phyloP scores from a whole-genome alignment of 2,797 vertebrate genomes.

The Mormyrops attenuatus region DNA sequence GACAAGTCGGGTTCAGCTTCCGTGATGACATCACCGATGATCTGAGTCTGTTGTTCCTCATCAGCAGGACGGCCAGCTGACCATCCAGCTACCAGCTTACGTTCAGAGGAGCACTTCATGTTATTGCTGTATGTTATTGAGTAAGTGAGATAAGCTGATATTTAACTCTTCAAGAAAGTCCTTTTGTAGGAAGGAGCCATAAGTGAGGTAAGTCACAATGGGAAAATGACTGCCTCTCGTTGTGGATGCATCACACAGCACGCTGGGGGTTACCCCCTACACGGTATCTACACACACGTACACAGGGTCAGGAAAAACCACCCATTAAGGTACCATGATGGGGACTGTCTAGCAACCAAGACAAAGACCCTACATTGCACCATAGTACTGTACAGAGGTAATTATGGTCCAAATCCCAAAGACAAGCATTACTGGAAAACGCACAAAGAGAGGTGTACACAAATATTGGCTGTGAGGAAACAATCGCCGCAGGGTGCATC shows the following conservation, averaged over 20 bases:
- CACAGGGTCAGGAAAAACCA: not conserved
- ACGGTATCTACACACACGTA: not conserved
- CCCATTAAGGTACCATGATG: conserved; percentile 34
- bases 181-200: not conserved
- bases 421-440: conserved; percentile 43
- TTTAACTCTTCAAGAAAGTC: not conserved
- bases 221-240: not conserved
- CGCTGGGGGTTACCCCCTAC: not conserved
- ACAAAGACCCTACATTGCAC: conserved; percentile 41
- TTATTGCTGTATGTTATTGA: not conserved
- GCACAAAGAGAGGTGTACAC: conserved; percentile 48
- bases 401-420: conserved; percentile 38
- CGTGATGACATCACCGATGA: not conserved
- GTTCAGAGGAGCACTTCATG: not conserved
- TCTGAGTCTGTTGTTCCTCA: not conserved
- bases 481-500: conserved; percentile 37
- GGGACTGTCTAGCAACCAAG: conserved; percentile 41
- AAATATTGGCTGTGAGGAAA: conserved; percentile 42
- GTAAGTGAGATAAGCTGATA: not conserved
- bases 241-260: not conserved
- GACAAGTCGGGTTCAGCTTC: not conserved
- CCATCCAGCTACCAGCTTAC: not conserved
- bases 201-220: not conserved
- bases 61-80: not conserved
- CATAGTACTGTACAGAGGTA: conserved; percentile 50